Percentiles rank a stretch among this genome's conserved stretches.
These are phyloP conservation scores for Microtus richardsoni DNA, from an alignment of 2,113 vertebrate species.

Conservation along the genomic window DNA sequence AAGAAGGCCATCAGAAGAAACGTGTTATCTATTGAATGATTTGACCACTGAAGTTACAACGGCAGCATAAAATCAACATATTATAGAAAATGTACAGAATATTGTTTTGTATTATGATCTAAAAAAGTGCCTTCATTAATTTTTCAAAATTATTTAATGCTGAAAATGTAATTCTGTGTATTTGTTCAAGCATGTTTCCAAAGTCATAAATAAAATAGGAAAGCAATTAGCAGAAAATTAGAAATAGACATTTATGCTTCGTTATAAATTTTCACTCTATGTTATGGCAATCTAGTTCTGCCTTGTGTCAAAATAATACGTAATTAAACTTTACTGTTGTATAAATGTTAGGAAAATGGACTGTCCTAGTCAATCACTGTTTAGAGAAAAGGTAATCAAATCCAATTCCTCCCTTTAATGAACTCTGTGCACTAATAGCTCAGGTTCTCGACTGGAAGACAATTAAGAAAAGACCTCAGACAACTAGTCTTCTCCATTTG, in stretches of 20 bases:
- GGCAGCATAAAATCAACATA: background rate
- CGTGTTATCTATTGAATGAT: background rate
- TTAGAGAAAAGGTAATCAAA: conserved; percentile 79
- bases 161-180: background rate
- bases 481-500: background rate
- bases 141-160: background rate
- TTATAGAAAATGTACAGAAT: background rate
- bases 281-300: conserved; percentile 78
- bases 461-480: background rate
- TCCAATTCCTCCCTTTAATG: conserved; percentile 78
- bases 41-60: background rate
- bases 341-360: conserved; percentile 82
- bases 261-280: conserved; percentile 74
- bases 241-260: conserved; percentile 49
- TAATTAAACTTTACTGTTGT: conserved; percentile 82
- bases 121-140: background rate
- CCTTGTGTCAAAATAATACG: conserved; percentile 75
- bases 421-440: conserved; percentile 56
- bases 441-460: background rate
- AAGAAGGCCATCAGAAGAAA: background rate
- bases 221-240: conserved; percentile 79
- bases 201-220: conserved; percentile 58
- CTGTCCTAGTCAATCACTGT: conserved; percentile 84
- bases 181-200: background rate
- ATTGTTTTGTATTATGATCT: background rate